Evolutionary conservation across 2,113 vertebrate species (phyloP).

Genomic region (Ornithorhynchus anatinus): DNA sequence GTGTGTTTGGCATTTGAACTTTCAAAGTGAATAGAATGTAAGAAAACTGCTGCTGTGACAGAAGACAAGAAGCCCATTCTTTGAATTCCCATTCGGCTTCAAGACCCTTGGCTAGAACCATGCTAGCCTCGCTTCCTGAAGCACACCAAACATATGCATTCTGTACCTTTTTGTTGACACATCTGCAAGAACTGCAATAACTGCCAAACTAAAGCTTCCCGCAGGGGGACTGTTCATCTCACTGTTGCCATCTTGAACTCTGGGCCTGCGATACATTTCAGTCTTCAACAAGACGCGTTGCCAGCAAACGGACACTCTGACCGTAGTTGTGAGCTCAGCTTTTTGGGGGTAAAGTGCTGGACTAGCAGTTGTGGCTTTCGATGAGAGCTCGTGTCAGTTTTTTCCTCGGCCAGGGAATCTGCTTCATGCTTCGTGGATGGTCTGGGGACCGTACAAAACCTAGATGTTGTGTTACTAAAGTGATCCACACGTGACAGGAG

Average conservation of each 20-base stretch:
- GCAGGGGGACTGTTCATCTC: accelerated
- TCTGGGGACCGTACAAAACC: too few species aligned
- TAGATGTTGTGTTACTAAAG: too few species aligned
- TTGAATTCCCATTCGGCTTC: too few species aligned
- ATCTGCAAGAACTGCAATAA: not conserved
- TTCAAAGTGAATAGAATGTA: too few species aligned
- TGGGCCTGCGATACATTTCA: accelerated
- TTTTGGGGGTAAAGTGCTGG: not conserved
- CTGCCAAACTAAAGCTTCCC: not conserved
- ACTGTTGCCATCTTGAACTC: accelerated
- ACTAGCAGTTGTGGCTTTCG: not conserved
- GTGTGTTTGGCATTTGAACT: too few species aligned
- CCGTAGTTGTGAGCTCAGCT: accelerated
- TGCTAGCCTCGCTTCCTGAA: not conserved
- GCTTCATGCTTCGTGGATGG: too few species aligned
- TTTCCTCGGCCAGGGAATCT: too few species aligned
- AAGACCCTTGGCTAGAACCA: too few species aligned
- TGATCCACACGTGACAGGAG: too few species aligned
- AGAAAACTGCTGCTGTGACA: too few species aligned
- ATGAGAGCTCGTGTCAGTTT: not conserved
- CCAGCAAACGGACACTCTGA: accelerated
- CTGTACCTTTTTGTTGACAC: not conserved
- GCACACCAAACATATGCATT: accelerated
- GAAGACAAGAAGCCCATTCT: too few species aligned
- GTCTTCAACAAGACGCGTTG: accelerated